These are phyloP conservation scores for Epinephelus moara DNA, from an alignment of 2,113 vertebrate species.

Conservation along the genomic window DNA sequence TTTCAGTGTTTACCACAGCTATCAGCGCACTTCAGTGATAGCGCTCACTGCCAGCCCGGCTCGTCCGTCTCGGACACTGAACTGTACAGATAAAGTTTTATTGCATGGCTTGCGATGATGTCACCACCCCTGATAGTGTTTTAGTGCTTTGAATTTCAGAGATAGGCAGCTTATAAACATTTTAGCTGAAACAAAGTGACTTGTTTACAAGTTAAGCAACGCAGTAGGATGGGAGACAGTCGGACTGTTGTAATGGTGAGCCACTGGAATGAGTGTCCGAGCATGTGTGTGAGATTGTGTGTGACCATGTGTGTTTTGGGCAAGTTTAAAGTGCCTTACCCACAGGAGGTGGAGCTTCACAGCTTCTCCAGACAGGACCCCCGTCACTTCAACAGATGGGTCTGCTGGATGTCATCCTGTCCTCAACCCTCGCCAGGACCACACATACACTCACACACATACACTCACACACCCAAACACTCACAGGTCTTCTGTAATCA, in stretches of 20 bases:
- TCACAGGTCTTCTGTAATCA: constrained; percentile 36
- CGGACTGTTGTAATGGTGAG: constrained; percentile 25
- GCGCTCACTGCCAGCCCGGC: background rate
- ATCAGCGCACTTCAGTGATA: constrained; percentile 63
- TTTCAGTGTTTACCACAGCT: constrained; percentile 47
- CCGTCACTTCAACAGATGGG: constrained; percentile 71
- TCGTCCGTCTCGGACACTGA: constrained; percentile 9
- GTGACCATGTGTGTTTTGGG: constrained; percentile 29
- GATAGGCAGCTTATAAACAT: constrained; percentile 58
- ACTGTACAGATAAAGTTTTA: constrained; percentile 61
- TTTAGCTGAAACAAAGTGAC: constrained; percentile 46
- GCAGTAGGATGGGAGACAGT: constrained; percentile 32
- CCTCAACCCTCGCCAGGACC: constrained; percentile 57
- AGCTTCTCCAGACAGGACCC: constrained; percentile 58
- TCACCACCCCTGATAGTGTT: constrained; percentile 60
- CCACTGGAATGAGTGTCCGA: constrained; percentile 30
- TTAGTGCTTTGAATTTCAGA: constrained; percentile 46
- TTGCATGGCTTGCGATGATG: constrained; percentile 50
- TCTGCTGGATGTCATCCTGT: constrained; percentile 64
- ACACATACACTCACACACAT: constrained; percentile 53
- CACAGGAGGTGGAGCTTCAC: constrained; percentile 65
- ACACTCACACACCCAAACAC: constrained; percentile 42
- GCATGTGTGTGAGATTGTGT: constrained; percentile 22
- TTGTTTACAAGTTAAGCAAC: constrained; percentile 64
- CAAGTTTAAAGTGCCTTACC: constrained; percentile 39